Base-by-base conservation (phyloP, 2,797 vertebrate genomes). In the Etheostoma nigrum region DNA sequence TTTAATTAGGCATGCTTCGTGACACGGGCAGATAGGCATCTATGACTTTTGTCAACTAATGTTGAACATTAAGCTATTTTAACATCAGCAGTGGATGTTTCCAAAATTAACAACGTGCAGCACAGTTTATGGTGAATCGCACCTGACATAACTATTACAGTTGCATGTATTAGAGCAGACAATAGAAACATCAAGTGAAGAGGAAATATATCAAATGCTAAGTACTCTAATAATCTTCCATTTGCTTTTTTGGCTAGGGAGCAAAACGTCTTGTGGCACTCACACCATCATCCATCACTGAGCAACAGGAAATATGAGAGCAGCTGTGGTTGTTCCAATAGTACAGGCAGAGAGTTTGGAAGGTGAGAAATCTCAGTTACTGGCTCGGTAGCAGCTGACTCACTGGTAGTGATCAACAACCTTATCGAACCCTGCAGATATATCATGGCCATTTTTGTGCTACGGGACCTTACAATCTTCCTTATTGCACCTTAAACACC, bases 271-370 rank as follows among this genome's bases (percentile, higher is more conserved):
- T 79, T 49, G 62, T 75, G 67, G 67, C 60, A 49, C 18, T 58
- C 75, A 19, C 73, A 75, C 45, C 71, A 53, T 76, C 89, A 89
- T 89, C 82, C 70, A 85, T 91, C 89, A 86, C 51, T 1, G 40
- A 67, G 64, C 69, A 61, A 75, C 77, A 78, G 78, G 66, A 87
- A 85, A 77, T 69, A 71, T 74, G 74, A 85, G 63, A 62, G 81
- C 6, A n/a, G 79, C 62, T 71, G 81, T 82, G 69, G 67, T 81
- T 76, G 72, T 82, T 88, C 68, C 64, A 80, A 76, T 55, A 61
- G 60, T 62, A 51, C 61, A 73, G 61, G 33, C 62, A 61, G 78
- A 67, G 64, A 79, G 67, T 68, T 84, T 12, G 66, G 58, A 82
- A 88, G 76, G 90, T 86, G 67, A 85, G 76, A 83, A 85, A 78